Conservation (phyloP, 2,113 vertebrate genomes). For the Channa maculata region DNA sequence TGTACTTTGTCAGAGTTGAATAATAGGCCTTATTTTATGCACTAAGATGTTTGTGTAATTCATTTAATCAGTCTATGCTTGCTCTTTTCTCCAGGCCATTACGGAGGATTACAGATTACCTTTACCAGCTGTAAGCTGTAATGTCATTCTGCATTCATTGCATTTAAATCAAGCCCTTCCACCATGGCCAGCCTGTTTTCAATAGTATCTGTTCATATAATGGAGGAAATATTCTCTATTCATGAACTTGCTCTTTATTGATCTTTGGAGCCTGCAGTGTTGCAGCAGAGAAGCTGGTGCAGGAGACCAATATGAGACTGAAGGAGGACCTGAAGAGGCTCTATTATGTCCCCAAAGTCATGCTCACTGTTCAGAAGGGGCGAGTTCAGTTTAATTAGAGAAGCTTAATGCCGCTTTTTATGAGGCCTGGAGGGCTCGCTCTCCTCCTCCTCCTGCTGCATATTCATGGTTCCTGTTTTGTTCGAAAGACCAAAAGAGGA, state of each 20-base stretch:
- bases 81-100: constrained; percentile 58
- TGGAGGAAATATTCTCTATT: constrained; percentile 53
- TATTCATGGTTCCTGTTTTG: constrained; percentile 72
- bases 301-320: constrained; percentile 28
- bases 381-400: constrained; percentile 75
- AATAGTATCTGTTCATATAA: constrained; percentile 51
- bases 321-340: constrained; percentile 43
- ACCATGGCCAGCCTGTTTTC: constrained; percentile 32
- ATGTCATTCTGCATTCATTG: constrained; percentile 68
- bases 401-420: constrained; percentile 73
- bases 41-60: constrained; percentile 59
- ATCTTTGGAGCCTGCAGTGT: constrained; percentile 57
- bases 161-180: constrained; percentile 75
- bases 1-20: constrained; percentile 57
- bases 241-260: constrained; percentile 57
- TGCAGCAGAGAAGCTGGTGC: constrained; percentile 25
- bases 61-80: constrained; percentile 66
- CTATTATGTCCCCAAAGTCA: constrained; percentile 51
- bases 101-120: constrained; percentile 68
- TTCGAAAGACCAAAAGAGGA: constrained; percentile 53
- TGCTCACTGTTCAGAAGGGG: constrained; percentile 51
- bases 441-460: constrained; percentile 48
- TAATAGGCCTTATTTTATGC: constrained; percentile 56
- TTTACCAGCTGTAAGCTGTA: constrained; percentile 55
- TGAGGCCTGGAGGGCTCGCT: constrained; percentile 60